Evolutionary conservation across 1,140 invertebrate genomes (phyloP).

Genomic region (Drosophila persimilis): DNA sequence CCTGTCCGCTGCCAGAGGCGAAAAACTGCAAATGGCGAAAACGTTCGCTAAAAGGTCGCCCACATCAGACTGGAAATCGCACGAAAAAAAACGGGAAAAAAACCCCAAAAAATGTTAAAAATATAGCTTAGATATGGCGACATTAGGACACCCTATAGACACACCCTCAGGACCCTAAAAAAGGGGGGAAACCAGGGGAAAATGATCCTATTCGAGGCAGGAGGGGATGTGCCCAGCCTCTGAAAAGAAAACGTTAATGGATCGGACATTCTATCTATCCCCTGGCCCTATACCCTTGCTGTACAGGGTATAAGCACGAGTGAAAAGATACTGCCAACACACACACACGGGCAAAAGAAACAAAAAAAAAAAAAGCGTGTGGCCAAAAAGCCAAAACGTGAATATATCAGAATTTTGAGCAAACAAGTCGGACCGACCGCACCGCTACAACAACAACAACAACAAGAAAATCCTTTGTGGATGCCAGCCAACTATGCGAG

Average conservation of each 20-base stretch:
- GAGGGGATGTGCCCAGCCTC: too few relatives aligned
- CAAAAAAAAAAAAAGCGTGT: conserved; percentile 40
- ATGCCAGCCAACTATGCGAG: background rate
- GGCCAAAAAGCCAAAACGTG: conserved; percentile 69
- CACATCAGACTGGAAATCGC: conserved; percentile 35
- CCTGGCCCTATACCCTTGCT: too few relatives aligned
- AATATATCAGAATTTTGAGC: conserved; percentile 72
- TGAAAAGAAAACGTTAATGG: too few relatives aligned
- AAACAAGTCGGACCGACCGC: conserved; percentile 47
- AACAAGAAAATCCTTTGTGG: conserved; percentile 18
- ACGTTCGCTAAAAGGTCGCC: conserved; percentile 71
- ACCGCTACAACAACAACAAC: background rate
- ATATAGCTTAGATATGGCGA: too few relatives aligned
- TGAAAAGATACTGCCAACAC: too few relatives aligned
- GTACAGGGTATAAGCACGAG: too few relatives aligned
- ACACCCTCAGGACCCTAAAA: too few relatives aligned
- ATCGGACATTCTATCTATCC: too few relatives aligned
- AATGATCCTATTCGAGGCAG: too few relatives aligned
- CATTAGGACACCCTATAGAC: too few relatives aligned
- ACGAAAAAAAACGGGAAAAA: conserved; percentile 9
- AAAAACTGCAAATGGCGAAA: conserved; percentile 75
- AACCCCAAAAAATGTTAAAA: background rate
- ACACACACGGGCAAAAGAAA: background rate
- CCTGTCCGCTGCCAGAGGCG: conserved; percentile 35
- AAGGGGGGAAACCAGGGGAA: too few relatives aligned